phyloP scores from a whole-genome alignment of 2,113 vertebrate species.

The Labeo catla region DNA sequence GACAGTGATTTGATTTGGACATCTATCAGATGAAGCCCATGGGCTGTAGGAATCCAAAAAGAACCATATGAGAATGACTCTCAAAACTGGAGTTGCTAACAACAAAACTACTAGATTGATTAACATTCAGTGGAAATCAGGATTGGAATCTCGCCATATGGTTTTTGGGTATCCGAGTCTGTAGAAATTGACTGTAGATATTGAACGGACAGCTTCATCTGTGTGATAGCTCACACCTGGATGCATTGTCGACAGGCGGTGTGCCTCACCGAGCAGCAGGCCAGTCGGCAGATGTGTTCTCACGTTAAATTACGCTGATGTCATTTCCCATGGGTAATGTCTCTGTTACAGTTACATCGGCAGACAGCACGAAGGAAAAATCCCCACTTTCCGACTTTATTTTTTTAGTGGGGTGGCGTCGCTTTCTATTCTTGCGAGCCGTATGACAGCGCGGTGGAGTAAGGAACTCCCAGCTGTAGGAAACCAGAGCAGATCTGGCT shows the following conservation, averaged over 20 bases:
- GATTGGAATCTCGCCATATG: conserved; percentile 23
- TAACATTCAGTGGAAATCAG: conserved; percentile 11
- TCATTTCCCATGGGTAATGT: conserved; percentile 41
- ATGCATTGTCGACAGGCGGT: conserved; percentile 20
- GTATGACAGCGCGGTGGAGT: conserved; percentile 63
- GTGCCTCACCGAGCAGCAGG: neutral
- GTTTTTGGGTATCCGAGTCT: neutral
- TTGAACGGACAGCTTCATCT: conserved; percentile 12
- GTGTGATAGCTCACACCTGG: conserved; percentile 37
- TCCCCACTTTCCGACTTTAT: conserved; percentile 39
- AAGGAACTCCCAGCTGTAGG: conserved; percentile 67
- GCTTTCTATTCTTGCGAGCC: conserved; percentile 41
- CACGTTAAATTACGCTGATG: conserved; percentile 49
- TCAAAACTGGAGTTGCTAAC: conserved; percentile 13
- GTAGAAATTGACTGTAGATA: conserved; percentile 25
- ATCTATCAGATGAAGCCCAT: conserved; percentile 13
- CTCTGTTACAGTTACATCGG: conserved; percentile 43
- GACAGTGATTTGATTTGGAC: conserved; percentile 30
- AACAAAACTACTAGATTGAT: conserved; percentile 20
- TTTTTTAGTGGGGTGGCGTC: neutral
- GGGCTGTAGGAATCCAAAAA: neutral
- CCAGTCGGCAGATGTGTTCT: conserved; percentile 51
- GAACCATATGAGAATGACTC: conserved; percentile 3
- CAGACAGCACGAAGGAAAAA: conserved; percentile 33
- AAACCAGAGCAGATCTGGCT: conserved; percentile 45